A percentile compares a stretch with the other conserved stretches of the same genome.
Conservation (phyloP, 2,888 invertebrate genomes). For the Clanis bilineata region DNA sequence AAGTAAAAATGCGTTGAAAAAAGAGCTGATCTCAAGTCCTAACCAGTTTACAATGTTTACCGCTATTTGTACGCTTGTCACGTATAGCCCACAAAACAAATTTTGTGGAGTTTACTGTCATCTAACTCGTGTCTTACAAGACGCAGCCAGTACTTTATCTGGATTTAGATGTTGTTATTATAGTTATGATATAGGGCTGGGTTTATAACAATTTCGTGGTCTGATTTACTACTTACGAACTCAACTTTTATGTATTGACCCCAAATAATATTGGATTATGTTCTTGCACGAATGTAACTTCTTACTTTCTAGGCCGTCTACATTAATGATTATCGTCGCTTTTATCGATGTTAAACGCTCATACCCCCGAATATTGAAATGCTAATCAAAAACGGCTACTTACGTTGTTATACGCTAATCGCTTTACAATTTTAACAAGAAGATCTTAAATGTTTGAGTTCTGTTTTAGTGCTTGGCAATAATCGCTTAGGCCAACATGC, state of each 20-base stretch:
- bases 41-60: not conserved
- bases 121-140: slow-evolving; percentile 10
- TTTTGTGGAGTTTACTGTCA: slow-evolving; percentile 10
- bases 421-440: no score
- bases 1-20: not conserved
- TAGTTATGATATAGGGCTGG: not conserved
- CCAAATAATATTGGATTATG: no score
- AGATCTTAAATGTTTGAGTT: no score
- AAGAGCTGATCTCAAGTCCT: not conserved
- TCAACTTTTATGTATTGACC: not conserved
- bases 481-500: no score
- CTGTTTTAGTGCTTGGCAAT: no score
- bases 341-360: no score
- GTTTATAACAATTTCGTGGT: not conserved
- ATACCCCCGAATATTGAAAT: no score
- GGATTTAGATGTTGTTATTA: not conserved
- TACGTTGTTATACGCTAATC: no score
- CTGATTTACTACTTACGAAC: not conserved
- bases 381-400: no score
- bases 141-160: slow-evolving; percentile 1
- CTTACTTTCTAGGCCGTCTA: no score
- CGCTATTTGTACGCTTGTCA: not conserved
- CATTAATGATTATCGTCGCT: no score
- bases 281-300: no score
- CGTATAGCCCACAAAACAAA: slow-evolving; percentile 8